These are phyloP conservation scores for Vombatus ursinus DNA, from an alignment of 2,113 vertebrate species.

Conservation along the genomic window DNA sequence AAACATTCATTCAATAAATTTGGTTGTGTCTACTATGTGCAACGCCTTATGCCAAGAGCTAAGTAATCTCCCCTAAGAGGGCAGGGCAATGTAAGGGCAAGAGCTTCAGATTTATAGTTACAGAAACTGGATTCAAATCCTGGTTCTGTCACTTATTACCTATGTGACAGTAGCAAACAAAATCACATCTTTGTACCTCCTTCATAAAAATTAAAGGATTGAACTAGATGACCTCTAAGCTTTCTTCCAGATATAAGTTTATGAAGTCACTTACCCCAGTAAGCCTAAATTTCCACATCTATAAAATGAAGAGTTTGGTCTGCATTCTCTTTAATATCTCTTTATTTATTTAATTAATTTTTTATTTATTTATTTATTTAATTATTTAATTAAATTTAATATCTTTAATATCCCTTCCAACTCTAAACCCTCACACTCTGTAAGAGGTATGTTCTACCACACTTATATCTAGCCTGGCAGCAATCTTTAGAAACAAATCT, in stretches of 20 bases:
- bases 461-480: background rate
- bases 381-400: too few relatives aligned
- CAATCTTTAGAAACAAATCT: background rate
- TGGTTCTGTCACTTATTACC: background rate
- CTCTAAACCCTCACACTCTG: background rate
- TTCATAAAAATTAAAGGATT: slow-evolving; percentile 42
- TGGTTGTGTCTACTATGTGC: background rate
- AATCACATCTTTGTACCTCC: background rate
- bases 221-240: background rate
- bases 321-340: background rate
- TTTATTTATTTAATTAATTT: too few relatives aligned
- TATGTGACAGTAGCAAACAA: background rate
- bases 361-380: too few relatives aligned
- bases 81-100: background rate
- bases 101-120: background rate
- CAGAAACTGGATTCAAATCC: background rate
- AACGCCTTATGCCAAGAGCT: background rate
- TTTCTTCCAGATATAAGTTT: background rate
- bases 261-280: background rate
- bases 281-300: background rate
- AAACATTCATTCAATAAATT: background rate
- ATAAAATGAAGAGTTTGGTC: background rate
- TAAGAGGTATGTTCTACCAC: background rate
- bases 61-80: background rate
- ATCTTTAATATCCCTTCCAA: slow-evolving; percentile 3